A percentile compares a stretch with the other conserved stretches of the same genome.
phyloP scores from a whole-genome alignment of 2,888 invertebrate genomes.

The Mimachlamys varia region DNA sequence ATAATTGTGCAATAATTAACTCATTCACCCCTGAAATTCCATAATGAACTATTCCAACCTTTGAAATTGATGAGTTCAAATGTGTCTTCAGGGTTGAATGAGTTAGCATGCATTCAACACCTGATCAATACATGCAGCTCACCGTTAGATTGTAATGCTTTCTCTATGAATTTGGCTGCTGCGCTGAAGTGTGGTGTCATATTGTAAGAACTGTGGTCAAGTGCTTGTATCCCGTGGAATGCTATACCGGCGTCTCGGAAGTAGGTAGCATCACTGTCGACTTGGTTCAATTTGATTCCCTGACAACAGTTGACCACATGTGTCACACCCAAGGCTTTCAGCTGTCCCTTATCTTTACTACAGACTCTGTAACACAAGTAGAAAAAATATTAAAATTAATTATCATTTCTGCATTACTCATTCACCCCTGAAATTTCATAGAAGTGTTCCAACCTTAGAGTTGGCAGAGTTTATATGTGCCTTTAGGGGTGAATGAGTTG shows the following conservation, averaged over 20 bases:
- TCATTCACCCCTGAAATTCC: too few relatives aligned
- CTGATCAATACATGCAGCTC: neutral
- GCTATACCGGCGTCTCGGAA: constrained; percentile 88
- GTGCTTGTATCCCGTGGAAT: constrained; percentile 91
- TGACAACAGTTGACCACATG: constrained; percentile 92
- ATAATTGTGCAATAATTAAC: too few relatives aligned
- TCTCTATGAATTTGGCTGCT: constrained; percentile 91
- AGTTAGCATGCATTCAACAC: too few relatives aligned
- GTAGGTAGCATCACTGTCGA: constrained; percentile 89
- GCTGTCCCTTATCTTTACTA: constrained; percentile 89
- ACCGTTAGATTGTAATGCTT: constrained; percentile 81
- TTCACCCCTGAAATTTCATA: too few relatives aligned
- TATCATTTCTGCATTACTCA: constrained; percentile 69
- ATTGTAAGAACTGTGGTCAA: constrained; percentile 90
- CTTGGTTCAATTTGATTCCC: constrained; percentile 82
- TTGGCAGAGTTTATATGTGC: too few relatives aligned
- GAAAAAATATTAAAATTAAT: constrained; percentile 42
- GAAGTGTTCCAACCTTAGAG: too few relatives aligned
- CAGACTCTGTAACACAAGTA: constrained; percentile 84
- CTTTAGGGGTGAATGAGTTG: too few relatives aligned
- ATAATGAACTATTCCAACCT: too few relatives aligned
- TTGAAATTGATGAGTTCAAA: too few relatives aligned
- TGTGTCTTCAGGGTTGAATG: too few relatives aligned
- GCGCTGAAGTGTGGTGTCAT: constrained; percentile 91
- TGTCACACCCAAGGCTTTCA: constrained; percentile 89